phyloP scores from a whole-genome alignment of 1,140 invertebrate species.

The Diorhabda sublineata region DNA sequence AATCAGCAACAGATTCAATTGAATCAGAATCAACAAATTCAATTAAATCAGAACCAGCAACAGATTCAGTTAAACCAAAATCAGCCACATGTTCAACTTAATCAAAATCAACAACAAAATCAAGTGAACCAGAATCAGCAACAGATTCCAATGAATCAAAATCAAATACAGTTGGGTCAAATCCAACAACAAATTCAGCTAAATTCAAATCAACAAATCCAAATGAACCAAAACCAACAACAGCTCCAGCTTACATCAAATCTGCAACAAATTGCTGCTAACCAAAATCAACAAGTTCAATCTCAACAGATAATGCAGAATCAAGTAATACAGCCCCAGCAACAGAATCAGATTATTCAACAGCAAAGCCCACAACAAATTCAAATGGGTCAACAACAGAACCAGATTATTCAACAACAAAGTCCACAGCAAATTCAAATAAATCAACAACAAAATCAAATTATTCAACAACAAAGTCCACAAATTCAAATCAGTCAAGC shows the following conservation, averaged over 20 bases:
- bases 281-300: neutral
- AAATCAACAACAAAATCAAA: slow-evolving; percentile 13
- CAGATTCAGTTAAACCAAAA: slow-evolving; percentile 18
- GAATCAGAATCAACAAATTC: slow-evolving; percentile 40
- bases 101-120: slow-evolving; percentile 22
- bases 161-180: slow-evolving; percentile 49
- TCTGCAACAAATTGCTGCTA: slow-evolving; percentile 25
- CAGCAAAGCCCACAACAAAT: slow-evolving; percentile 32
- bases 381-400: slow-evolving; percentile 17
- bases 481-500: slow-evolving; percentile 25
- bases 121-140: slow-evolving; percentile 20
- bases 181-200: slow-evolving; percentile 34
- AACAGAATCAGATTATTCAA: slow-evolving; percentile 32
- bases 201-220: slow-evolving; percentile 29
- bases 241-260: slow-evolving; percentile 32
- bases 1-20: slow-evolving; percentile 38
- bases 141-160: slow-evolving; percentile 30
- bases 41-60: slow-evolving; percentile 30
- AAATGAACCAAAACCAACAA: slow-evolving; percentile 42
- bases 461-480: slow-evolving; percentile 21
- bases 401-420: slow-evolving; percentile 4
- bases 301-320: neutral
- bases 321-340: slow-evolving; percentile 9
- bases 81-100: slow-evolving; percentile 23
- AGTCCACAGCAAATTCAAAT: slow-evolving; percentile 25